Evolutionary conservation across 2,797 vertebrate species (phyloP).

Genomic region (Huso huso): DNA sequence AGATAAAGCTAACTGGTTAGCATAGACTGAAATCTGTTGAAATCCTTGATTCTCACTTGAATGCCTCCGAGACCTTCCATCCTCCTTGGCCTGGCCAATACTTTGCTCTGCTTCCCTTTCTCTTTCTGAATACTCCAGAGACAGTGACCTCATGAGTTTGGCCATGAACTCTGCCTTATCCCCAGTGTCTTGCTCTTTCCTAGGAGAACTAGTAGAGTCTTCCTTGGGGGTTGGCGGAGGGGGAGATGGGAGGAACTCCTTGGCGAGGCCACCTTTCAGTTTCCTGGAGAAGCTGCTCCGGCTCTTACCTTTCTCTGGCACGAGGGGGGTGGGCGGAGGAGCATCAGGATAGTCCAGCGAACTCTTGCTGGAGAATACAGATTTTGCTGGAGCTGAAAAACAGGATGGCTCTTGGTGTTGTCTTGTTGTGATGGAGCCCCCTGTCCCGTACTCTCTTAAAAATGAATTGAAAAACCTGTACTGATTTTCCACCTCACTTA

Average conservation of each 20-base stretch:
- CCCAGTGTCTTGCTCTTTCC: conserved; percentile 1
- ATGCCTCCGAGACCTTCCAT: neutral
- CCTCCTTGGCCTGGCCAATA: neutral
- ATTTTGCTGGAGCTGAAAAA: conserved; percentile 32
- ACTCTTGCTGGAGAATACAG: conserved; percentile 41
- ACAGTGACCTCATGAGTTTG: conserved; percentile 49
- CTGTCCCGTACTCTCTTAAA: neutral
- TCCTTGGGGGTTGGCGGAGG: conserved; percentile 63
- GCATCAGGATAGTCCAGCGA: conserved; percentile 68
- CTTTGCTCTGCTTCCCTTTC: conserved; percentile 7
- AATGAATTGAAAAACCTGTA: too few species aligned
- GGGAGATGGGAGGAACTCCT: conserved; percentile 57
- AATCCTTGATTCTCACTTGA: conserved; percentile 18
- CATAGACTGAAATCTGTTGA: conserved; percentile 32
- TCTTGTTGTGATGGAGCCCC: neutral
- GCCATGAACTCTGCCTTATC: conserved; percentile 43
- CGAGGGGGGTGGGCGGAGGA: conserved; percentile 58
- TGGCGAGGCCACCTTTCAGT: conserved; percentile 61
- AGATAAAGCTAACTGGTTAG: conserved; percentile 42
- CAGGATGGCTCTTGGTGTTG: neutral
- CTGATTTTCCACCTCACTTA: too few species aligned
- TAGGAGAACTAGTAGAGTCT: conserved; percentile 1
- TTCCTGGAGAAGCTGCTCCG: conserved; percentile 53
- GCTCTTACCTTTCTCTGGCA: conserved; percentile 48
- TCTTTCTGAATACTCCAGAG: conserved; percentile 28